Base-by-base conservation (phyloP, 2,113 vertebrate species). In the Stictonetta naevosa region DNA sequence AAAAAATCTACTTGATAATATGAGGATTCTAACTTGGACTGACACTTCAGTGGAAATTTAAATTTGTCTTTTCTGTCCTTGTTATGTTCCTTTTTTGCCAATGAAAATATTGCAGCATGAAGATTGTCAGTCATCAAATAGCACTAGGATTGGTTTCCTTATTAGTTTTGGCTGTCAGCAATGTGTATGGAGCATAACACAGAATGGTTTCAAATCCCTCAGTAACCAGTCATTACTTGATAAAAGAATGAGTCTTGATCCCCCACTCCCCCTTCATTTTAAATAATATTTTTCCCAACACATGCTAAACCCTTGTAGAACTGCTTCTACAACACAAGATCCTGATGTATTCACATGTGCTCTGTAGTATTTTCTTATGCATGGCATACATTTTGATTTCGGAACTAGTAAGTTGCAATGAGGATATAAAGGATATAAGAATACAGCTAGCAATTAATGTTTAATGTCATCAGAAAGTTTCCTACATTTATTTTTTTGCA, bases 71-170 rank as follows among this genome's bases (percentile, higher is more conserved):
- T 85, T 93, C 64, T 91, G 67, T 86, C 77, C 33, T 63, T 95
- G 64, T 83, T 18, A n/a, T 50, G 46, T 93, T 83, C 63, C 28
- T 79, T 78, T 93, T 78, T 62, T 95, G 48, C 77, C 67, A 86
- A 38, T 77, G 77, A 71, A 93, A 83, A 75, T 85, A 44, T 6
- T 86, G 68, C 60, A 5, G 9, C 55, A 59, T 91, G 74, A 78
- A 84, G 69, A 48, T 48, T 88, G 78, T 90, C 92, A 90, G 71
- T 91, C 75, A 86, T 95, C 84, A 77, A 33, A 63, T 18, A 80
- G n/a, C 75, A 77, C 48, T 55, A 25, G 53, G 58, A 33, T 21
- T 63, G 42, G 40, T 73, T 95, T 95, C 63, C 67, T 66, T 58
- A 8, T 3, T 58, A 59, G 79, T 83, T 93, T 80, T 71, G 85